Evolutionary conservation across 2,888 invertebrate genomes (phyloP).

Genomic region (Pachymerium ferrugineum): DNA sequence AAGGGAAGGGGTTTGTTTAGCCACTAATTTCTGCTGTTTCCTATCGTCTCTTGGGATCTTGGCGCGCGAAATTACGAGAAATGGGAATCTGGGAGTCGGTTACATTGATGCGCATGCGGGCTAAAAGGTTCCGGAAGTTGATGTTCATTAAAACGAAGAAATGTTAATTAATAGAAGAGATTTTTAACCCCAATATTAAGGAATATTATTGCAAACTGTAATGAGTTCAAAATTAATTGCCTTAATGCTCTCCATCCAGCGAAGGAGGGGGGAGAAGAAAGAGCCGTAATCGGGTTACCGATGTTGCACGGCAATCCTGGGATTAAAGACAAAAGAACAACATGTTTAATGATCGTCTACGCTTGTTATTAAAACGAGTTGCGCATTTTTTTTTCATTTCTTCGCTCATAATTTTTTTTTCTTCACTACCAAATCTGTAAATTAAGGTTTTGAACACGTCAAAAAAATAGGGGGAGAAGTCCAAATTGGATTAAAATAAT

Average conservation of each 20-base stretch:
- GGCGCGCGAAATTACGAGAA: conserved; percentile 24
- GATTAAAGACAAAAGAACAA: conserved; percentile 27
- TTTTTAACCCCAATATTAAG: conserved; percentile 33
- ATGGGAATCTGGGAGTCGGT: background rate
- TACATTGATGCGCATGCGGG: conserved; percentile 17
- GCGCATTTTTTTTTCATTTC: conserved; percentile 1
- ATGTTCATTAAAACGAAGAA: conserved; percentile 32
- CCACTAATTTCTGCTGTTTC: conserved; percentile 32
- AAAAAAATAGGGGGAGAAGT: background rate
- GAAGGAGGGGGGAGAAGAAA: background rate
- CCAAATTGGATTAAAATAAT: conserved; percentile 22
- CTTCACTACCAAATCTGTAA: background rate
- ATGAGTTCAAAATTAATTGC: conserved; percentile 34
- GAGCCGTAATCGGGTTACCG: conserved; percentile 29
- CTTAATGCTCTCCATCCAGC: conserved; percentile 31
- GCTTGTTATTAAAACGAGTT: background rate
- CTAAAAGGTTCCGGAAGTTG: conserved; percentile 18
- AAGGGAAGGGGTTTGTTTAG: conserved; percentile 25
- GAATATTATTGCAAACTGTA: conserved; percentile 34
- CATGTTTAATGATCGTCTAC: conserved; percentile 23
- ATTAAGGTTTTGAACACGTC: background rate
- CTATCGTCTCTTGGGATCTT: conserved; percentile 25
- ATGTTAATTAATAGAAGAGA: conserved; percentile 33
- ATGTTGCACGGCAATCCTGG: conserved; percentile 20
- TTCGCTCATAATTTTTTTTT: background rate